Conservation (phyloP, 2,113 vertebrate genomes). For the Gallinago undulata region DNA sequence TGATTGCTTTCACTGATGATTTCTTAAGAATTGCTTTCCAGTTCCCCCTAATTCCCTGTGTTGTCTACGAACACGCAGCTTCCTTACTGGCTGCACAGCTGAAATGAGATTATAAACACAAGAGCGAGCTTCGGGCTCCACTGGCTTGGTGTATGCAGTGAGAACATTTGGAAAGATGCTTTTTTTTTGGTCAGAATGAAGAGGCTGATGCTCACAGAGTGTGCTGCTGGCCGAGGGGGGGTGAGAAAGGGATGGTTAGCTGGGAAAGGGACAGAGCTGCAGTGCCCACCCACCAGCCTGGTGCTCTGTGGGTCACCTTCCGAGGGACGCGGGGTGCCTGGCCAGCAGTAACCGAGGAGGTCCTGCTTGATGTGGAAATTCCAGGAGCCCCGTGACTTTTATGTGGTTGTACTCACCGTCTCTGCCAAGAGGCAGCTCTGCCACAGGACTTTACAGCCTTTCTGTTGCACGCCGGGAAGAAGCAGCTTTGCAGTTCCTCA, state of each 20-base stretch:
- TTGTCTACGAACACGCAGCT: not conserved
- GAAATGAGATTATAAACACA: not conserved
- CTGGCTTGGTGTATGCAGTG: accelerated
- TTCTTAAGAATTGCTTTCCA: not conserved
- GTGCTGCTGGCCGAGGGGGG: not conserved
- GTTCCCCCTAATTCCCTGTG: not conserved
- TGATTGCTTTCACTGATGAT: not conserved
- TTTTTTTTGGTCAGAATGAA: not conserved
- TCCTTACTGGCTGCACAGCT: not conserved
- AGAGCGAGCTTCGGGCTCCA: not conserved
- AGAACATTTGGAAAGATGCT: not conserved
- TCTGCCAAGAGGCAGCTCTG: not conserved
- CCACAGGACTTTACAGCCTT: not conserved
- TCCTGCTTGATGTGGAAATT: not conserved
- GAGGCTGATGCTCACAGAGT: not conserved
- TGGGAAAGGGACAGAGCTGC: not conserved
- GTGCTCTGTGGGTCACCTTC: not conserved
- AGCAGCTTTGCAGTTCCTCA: not conserved
- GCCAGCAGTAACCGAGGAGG: not conserved
- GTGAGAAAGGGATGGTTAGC: not conserved
- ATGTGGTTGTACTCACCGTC: not conserved
- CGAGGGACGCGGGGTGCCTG: accelerated
- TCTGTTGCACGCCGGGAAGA: not conserved
- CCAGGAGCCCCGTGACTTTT: not conserved
- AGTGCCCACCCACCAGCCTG: not conserved